Evolutionary conservation across 2,888 invertebrate species (phyloP), one percentile per base, ranked within the genome.

Genomic region (Eupithecia subumbrata): DNA sequence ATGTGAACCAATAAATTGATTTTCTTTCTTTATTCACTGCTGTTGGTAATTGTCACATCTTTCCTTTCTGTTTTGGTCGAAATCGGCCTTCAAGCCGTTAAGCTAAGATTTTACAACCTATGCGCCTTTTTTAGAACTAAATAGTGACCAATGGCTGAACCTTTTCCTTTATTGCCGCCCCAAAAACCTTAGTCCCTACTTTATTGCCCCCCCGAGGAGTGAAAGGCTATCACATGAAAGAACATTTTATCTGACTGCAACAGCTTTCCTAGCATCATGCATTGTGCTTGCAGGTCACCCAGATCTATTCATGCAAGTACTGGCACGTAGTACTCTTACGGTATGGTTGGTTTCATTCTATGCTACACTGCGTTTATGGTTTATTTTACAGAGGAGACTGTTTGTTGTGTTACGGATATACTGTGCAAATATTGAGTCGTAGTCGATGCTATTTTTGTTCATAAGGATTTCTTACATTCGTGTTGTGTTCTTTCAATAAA

Each of bases 261-360:
- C 7, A 40, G 69, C 64, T 40, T 73, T 63, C 63, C 63, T 71
- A 71, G 76, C 73, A 52, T 69, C 73, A 52, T 69, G 72, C 43
- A 73, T 71, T 71, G 71, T 69, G 71, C 56, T 37, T 56, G 48
- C 71, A 48, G 76, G 76, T 76, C 76, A 76, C 76, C 76, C 69
- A 76, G 72, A 76, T 76, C 74, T 37, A 76, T 76, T 74, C 71
- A 76, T 74, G 74, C 43, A 40, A 66, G 56, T 67, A 63, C 64
- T 72, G 74, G 68, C 69, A 64, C 63, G 63, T 68, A 68, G 63
- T 68, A 68, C 68, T 70, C 74, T 64, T 71, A n/a, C 45, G 43
- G 52, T 56, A 22, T 67, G 67, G n/a, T 66, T 60, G 22, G 40
- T 68, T 73, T 69, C 63, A 69, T 37, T 60, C 16, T 37, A n/a